Percentiles rank a stretch among this genome's conserved stretches.
Evolutionary conservation across 1,140 invertebrate species (phyloP).

Genomic region (Danaus melanippus): DNA sequence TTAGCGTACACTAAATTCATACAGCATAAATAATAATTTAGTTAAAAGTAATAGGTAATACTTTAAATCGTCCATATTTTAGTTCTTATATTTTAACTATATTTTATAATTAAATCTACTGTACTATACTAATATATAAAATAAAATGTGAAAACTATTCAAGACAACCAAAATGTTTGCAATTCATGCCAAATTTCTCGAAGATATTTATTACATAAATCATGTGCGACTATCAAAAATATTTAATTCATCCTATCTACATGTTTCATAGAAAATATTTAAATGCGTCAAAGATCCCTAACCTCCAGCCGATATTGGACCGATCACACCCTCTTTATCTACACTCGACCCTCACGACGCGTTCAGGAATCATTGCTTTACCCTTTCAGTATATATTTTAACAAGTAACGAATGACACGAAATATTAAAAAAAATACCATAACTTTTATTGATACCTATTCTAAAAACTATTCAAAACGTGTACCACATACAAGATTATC

Average conservation of each 20-base stretch:
- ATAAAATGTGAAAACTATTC: too few species aligned
- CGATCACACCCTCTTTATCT: constrained; percentile 54
- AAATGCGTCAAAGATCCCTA: constrained; percentile 7
- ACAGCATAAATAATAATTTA: too few species aligned
- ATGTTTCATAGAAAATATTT: constrained; percentile 8
- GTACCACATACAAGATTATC: constrained; percentile 25
- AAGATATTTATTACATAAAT: too few species aligned
- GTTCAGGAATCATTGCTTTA: constrained; percentile 42
- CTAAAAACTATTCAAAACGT: constrained; percentile 28
- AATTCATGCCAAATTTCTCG: too few species aligned
- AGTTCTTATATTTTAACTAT: too few species aligned
- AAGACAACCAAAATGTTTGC: too few species aligned
- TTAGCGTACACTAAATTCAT: too few species aligned
- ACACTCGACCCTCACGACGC: constrained; percentile 43
- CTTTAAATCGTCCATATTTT: too few species aligned
- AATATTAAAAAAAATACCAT: constrained; percentile 2
- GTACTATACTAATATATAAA: too few species aligned
- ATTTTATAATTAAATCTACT: too few species aligned
- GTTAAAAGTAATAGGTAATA: too few species aligned
- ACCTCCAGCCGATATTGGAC: constrained; percentile 36
- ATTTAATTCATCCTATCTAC: constrained; percentile 5
- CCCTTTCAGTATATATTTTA: constrained; percentile 36
- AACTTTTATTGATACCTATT: background rate
- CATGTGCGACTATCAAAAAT: too few species aligned
- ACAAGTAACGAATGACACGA: background rate